Base-by-base conservation (phyloP, 2,113 vertebrate genomes). In the Speoplatyrhinus poulsoni region DNA sequence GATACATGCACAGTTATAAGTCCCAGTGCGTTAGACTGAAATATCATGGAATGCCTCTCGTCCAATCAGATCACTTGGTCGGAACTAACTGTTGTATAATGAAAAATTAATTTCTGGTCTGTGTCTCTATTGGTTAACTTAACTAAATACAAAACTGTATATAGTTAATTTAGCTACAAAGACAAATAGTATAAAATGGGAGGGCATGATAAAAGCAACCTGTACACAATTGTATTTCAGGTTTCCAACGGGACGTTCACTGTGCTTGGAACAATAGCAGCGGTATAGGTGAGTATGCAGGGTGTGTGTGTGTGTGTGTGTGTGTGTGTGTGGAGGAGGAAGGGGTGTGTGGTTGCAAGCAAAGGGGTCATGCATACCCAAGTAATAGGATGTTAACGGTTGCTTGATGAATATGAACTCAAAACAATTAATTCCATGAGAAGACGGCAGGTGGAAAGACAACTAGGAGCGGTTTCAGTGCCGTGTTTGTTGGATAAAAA, bases 181-280 rank as follows among this genome's bases (percentile, higher is more conserved):
- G 9, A 62, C 17, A n/a, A 46, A 50, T 32, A 49, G 33, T 65
- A 59, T 75, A 82, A 74, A 69, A 77, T 9, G 58, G 3, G 13
- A 63, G 62, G 52, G 46, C 17, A 1, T 75, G 47, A 8, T 68
- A 49, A 62, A 69, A 77, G 69, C 68, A 80, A 76, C 73, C 75
- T 62, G 72, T 26, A 63, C 71, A 48, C 9, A 69, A 81, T 75
- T 88, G 68, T 81, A 81, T 80, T 85, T 79, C 16, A 9, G 60
- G 13, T 75, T 58, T 76, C 67, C 70, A 6, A 13, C 69, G 75
- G 66, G 77, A 78, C 65, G 65, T 61, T 61, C 15, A 53, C 9
- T 12, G 55, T 62, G 75, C 54, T 71, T 26, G 12, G 46, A 67
- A 58, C 63, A 60, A 63, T 68, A 58, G 61, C 41, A 62, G 11